These are phyloP conservation scores for Hypocryptadius cinnamomeus DNA, from an alignment of 2,113 vertebrate species.

Conservation along the genomic window DNA sequence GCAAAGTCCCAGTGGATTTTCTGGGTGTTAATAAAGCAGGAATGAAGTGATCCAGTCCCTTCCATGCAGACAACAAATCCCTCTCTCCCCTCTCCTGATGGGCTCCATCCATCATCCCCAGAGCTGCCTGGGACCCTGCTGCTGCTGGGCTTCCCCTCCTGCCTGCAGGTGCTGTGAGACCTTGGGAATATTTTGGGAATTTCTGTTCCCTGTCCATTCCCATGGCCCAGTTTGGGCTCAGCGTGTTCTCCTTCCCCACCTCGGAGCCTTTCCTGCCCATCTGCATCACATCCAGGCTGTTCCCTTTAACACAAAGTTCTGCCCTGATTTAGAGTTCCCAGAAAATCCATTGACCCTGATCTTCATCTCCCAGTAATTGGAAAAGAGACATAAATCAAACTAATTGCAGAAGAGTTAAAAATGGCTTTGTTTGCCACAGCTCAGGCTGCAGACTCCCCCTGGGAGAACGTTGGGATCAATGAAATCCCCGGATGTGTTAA, in stretches of 20 bases:
- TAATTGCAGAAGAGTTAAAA: not conserved
- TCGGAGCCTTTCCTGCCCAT: not conserved
- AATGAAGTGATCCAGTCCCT: not conserved
- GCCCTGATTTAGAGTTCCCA: not conserved
- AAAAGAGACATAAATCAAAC: not conserved
- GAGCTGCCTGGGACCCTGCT: accelerated
- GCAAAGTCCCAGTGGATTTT: not conserved
- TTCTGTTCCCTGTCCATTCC: not conserved
- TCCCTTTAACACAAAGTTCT: not conserved
- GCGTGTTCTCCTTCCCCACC: not conserved
- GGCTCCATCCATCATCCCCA: not conserved
- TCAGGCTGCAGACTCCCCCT: not conserved
- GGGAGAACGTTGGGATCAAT: not conserved
- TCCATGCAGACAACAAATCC: not conserved
- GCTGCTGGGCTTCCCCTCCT: not conserved
- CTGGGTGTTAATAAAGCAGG: not conserved
- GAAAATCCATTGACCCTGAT: not conserved
- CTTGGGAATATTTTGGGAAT: not conserved
- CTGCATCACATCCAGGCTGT: not conserved
- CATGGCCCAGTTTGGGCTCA: not conserved
- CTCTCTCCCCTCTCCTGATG: not conserved
- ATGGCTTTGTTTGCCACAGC: not conserved
- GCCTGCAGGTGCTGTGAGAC: not conserved
- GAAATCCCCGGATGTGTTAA: not conserved
- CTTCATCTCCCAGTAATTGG: not conserved